Conservation (phyloP, 2,888 invertebrate species). For the Aethes cnicana region DNA sequence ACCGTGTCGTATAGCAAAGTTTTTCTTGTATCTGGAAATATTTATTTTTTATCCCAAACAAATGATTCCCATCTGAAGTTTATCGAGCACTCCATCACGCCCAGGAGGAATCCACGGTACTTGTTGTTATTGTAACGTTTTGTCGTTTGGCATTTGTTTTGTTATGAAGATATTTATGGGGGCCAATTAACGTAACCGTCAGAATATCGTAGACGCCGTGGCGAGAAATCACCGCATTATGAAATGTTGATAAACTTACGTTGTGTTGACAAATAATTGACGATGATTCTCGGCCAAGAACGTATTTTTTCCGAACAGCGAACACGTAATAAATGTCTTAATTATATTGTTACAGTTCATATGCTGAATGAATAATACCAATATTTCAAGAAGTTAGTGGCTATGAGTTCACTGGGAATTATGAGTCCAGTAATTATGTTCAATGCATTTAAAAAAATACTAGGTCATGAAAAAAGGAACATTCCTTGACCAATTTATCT, state of each 20-base stretch:
- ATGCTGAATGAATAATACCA: no score
- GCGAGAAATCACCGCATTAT: constrained; percentile 30
- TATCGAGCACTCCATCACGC: constrained; percentile 36
- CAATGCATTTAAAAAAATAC: constrained; percentile 30
- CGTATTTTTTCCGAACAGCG: constrained; percentile 42
- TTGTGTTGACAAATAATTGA: constrained; percentile 41
- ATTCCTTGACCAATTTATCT: constrained; percentile 72
- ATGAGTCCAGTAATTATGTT: constrained; percentile 11
- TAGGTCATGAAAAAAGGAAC: constrained; percentile 34
- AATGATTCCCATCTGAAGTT: constrained; percentile 33
- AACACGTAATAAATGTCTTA: constrained; percentile 49
- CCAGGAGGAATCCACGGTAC: constrained; percentile 28
- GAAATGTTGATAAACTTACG: constrained; percentile 40
- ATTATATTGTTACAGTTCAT: constrained; percentile 41
- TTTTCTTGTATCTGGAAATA: constrained; percentile 33
- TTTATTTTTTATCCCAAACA: constrained; percentile 34
- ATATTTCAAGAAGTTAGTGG: no score
- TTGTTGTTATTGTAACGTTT: constrained; percentile 36
- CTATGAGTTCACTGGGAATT: no score
- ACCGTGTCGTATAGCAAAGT: constrained; percentile 46
- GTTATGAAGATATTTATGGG: constrained; percentile 34
- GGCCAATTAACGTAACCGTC: constrained; percentile 32
- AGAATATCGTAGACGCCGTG: constrained; percentile 15
- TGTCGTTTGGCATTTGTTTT: constrained; percentile 38
- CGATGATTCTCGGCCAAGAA: constrained; percentile 44